Percentiles rank a stretch among this genome's conserved stretches.
These are phyloP conservation scores for Mamestra brassicae DNA, from an alignment of 2,888 invertebrate species.

Conservation along the genomic window DNA sequence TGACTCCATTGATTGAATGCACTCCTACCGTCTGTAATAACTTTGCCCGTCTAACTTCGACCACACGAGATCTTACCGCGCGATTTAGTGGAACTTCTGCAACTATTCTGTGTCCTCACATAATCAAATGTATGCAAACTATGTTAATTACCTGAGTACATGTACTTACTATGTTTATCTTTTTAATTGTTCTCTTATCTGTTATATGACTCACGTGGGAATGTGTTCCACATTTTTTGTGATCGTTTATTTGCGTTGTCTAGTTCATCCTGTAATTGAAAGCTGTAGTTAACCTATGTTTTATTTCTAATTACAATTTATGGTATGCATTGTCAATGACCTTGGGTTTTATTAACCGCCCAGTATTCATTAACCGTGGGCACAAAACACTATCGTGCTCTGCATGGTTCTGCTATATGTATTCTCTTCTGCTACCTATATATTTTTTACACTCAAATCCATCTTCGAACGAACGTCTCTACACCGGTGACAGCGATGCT, in stretches of 20 bases:
- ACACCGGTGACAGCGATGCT: neutral
- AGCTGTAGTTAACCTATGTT: neutral
- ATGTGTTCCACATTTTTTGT: slow-evolving; percentile 35
- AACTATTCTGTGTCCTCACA: neutral
- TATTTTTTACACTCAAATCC: neutral
- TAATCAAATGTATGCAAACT: slow-evolving; percentile 29
- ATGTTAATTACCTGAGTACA: slow-evolving; percentile 53
- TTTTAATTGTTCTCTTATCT: slow-evolving; percentile 56
- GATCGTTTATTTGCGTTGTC: slow-evolving; percentile 13
- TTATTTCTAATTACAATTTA: slow-evolving; percentile 9
- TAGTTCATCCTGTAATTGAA: slow-evolving; percentile 18
- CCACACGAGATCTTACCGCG: neutral
- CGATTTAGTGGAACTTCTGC: slow-evolving; percentile 42
- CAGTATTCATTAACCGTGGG: neutral
- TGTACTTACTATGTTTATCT: slow-evolving; percentile 50
- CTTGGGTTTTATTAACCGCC: neutral
- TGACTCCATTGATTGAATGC: slow-evolving; percentile 16
- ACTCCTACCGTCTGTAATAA: neutral
- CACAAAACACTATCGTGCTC: too few species aligned
- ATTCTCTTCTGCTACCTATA: too few species aligned
- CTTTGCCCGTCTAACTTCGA: neutral
- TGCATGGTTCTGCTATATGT: too few species aligned
- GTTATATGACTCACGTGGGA: slow-evolving; percentile 50
- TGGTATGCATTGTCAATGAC: neutral
- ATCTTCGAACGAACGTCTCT: too few species aligned